Conservation (phyloP, 64 coral and sea anemone species). For the Platygyra sinensis region DNA sequence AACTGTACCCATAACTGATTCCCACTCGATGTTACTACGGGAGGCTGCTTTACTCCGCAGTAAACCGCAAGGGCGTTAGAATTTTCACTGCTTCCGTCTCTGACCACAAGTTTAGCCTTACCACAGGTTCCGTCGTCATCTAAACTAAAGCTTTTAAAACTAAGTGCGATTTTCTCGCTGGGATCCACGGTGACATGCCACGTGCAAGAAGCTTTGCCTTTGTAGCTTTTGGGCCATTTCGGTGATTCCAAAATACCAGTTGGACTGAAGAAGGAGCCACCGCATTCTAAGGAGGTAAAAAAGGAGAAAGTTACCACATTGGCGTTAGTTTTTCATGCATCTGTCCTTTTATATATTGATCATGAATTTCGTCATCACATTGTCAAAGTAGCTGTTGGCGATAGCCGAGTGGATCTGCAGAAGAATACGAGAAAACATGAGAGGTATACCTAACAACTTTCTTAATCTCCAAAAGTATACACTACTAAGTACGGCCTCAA, state of each 20-base stretch:
- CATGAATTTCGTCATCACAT: too few relatives aligned
- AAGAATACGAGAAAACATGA: too few relatives aligned
- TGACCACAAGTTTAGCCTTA: conserved; percentile 69
- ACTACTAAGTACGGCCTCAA: too few relatives aligned
- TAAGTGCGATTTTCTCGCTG: conserved; percentile 57
- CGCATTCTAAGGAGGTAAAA: conserved; percentile 55
- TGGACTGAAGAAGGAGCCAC: conserved; percentile 58
- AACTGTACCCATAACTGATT: conserved; percentile 74
- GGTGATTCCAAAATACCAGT: conserved; percentile 77
- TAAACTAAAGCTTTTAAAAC: conserved; percentile 65
- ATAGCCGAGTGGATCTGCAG: too few relatives aligned
- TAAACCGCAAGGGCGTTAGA: conserved; percentile 62
- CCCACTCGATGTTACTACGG: conserved; percentile 37
- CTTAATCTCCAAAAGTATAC: too few relatives aligned
- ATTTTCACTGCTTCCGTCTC: conserved; percentile 45
- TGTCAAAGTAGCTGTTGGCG: too few relatives aligned
- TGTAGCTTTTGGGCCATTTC: conserved; percentile 79
- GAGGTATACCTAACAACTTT: too few relatives aligned
- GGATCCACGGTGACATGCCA: conserved; percentile 68
- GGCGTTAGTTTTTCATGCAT: too few relatives aligned
- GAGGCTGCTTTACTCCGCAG: conserved; percentile 61
- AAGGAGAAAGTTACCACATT: not conserved
- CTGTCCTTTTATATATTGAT: too few relatives aligned
- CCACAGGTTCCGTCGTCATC: conserved; percentile 60
- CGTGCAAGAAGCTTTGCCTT: conserved; percentile 43